Evolutionary conservation across 1,140 invertebrate species (phyloP), one percentile per base, ranked within the genome.

Genomic region (Cyclargus thomasi): DNA sequence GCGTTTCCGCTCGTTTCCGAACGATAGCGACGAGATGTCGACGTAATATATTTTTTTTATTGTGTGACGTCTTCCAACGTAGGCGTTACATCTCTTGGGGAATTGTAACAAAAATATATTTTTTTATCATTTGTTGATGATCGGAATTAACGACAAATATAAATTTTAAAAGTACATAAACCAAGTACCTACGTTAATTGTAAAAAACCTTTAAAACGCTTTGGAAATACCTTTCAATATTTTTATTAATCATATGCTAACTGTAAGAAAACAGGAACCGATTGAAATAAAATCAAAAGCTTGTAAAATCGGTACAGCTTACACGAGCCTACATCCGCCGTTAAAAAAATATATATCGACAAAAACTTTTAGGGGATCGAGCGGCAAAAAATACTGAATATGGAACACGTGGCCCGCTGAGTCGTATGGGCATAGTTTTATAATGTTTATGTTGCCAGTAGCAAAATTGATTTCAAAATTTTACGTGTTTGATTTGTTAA

Each of bases 321-420:
- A 55, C 53, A 55, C 53, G 53, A 18, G 18, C 16, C 11, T 59
- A 59, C 55, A 59, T 59, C 55, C 55, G 55, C 6, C 11, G 17
- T 21, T 18, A 20, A 59, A 59, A 59, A 59, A 59, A 59, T 20
- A 59, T 21, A 59, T 20, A 59, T 21, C 17, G 10, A 59, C 55
- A 59, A 59, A 20, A 59, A 59, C 18, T 20, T 21, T 47, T 47
- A 11, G 17, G 55, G 55, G 20, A 59, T 20, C 55, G 55, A 3
- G 22, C 18, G 39, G 39, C 17, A 70, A 70, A 70, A 70, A 70
- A 63, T 29, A 1, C 66, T 47, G 53, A 36, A 70, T 66, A 55
- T 39, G 53, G 64, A 70, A 65, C 68, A 70, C 68, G 68, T 70
- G 68, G 68, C 39, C 39, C 39, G 39, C 68, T 62, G 59, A 59